Evolutionary conservation across 2,888 invertebrate species (phyloP), one percentile per base, ranked within the genome.

Genomic region (Cephalotes varians): DNA sequence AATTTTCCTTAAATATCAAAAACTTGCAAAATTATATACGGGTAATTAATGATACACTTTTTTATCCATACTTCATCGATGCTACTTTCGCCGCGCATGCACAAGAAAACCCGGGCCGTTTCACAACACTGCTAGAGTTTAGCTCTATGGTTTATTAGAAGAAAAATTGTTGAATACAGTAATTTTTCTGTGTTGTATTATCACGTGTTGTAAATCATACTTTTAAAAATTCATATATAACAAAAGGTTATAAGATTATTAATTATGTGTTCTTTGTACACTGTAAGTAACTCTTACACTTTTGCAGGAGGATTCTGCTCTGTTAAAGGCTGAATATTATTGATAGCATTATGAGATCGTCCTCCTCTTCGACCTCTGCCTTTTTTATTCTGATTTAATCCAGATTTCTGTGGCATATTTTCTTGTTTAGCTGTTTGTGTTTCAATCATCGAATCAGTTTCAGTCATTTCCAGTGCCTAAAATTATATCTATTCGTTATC

Each of bases 361-460:
- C 95, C 95, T 82, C 95, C 67, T 95, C 95, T 93, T 85, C 95
- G 94, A 85, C 96, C 94, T 88, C 95, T 88, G 84, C 95, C 93
- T 93, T 95, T 96, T 91, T 96, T 95, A 81, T 89, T 88, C 51
- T 90, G 90, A 86, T 86, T 90, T 54, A 86, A 84, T 10, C 93
- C 93, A 28, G 92, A 92, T 83, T 94, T 93, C 84, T 95, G 95
- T 28, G 94, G 93, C 31, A 93, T 92, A 85, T 95, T 95, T 89
- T 96, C 96, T 31, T 96, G 95, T 94, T 96, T 97, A 91, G 96
- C 96, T 2, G 95, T 93, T 84, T 95, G 95, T 90, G 95, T 94
- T 87, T 96, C 96, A 91, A 96, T 96, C 10, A 95, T 95, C 0
- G 96, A 96, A 90, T 96, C 96, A 2, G 95, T 92, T n/a, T 95